A percentile compares a stretch with the other conserved stretches of the same genome.
These are phyloP conservation scores for Crambe crambe DNA, from an alignment of 37 sponge, comb jelly and placozoan genomes.

Conservation along the genomic window DNA sequence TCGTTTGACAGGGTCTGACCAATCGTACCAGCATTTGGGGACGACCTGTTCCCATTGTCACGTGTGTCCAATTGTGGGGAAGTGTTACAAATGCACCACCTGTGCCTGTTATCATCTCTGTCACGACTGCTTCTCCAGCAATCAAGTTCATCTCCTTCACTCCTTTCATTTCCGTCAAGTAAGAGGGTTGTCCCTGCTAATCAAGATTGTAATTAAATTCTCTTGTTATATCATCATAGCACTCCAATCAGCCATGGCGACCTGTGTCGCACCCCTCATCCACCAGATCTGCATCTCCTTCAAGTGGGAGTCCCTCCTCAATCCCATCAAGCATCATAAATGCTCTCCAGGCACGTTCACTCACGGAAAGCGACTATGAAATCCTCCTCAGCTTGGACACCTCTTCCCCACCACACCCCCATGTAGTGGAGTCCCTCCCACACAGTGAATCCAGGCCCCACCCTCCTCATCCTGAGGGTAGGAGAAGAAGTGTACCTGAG, in stretches of 20 bases:
- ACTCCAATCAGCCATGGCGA: constrained; percentile 49
- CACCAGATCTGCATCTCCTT: not conserved
- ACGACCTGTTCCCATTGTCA: constrained; percentile 63
- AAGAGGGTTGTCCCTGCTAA: not conserved
- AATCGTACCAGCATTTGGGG: constrained; percentile 43
- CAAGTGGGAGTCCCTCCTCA: not conserved
- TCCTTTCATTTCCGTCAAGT: constrained; percentile 57
- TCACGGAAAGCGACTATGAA: constrained; percentile 89
- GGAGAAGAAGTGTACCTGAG: constrained; percentile 16
- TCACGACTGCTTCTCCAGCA: constrained; percentile 58
- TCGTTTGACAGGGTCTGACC: not conserved
- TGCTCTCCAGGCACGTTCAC: constrained; percentile 72
- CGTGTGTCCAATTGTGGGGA: constrained; percentile 68
- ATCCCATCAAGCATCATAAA: constrained; percentile 64
- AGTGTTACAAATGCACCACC: constrained; percentile 67
- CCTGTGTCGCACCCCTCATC: constrained; percentile 12
- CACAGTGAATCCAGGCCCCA: not conserved
- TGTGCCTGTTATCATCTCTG: constrained; percentile 71
- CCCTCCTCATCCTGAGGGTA: too few species aligned
- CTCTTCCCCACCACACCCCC: not conserved
- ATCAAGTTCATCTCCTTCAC: constrained; percentile 51
- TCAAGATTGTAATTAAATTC: not conserved
- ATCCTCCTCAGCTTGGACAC: constrained; percentile 78
- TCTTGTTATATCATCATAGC: constrained; percentile 17
- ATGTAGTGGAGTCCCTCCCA: too few species aligned